Base-by-base conservation (phyloP, 1,140 invertebrate genomes). In the Pseudobourletiella spinata region DNA sequence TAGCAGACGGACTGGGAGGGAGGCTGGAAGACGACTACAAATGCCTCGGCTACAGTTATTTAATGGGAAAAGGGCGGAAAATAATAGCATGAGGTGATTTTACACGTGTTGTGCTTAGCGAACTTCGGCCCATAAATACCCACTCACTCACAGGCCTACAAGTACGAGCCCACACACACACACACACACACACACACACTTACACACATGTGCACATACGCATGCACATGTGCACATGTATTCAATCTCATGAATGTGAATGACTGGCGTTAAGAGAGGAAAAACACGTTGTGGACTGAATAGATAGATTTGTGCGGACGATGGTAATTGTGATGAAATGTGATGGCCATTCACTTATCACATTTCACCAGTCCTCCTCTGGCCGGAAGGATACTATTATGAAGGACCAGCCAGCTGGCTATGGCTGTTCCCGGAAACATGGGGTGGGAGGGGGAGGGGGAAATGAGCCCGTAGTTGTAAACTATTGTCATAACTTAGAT, bases 301-400 rank as follows among this genome's bases (percentile, higher is more conserved):
- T 61, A 32, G 59, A 61, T 61, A 61, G 59, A 61, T 61, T 61
- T 61, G 48, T 61, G 50, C 59, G 48, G 24, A 28, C 43, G 59
- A 54, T 61, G 50, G 30, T 24, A 55, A 55, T 61, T 56, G 60
- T 26, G 52, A 62, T 62, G 60, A 62, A 62, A 62, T 62, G 60
- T 62, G 60, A 46, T 39, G 60, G 60, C 54, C 30, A 62, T 62
- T 62, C 60, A 22, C 22, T 62, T 62, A 62, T 62, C 60, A 46
- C 60, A 56, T 44, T 57, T 22, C 52, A 48, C 22, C 60, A 62
- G 60, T 15, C 22, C 16, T 24, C 28, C n/a, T n/a, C 11, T 39
- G 11, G 44, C 20, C 6, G 44, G 11, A 48, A 48, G 11, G 35
- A n/a, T 11, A 39, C 11, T 39, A n/a, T 11, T 39, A 11, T 39